phyloP scores from a whole-genome alignment of 1,140 invertebrate species.

The Dysdera silvatica region DNA sequence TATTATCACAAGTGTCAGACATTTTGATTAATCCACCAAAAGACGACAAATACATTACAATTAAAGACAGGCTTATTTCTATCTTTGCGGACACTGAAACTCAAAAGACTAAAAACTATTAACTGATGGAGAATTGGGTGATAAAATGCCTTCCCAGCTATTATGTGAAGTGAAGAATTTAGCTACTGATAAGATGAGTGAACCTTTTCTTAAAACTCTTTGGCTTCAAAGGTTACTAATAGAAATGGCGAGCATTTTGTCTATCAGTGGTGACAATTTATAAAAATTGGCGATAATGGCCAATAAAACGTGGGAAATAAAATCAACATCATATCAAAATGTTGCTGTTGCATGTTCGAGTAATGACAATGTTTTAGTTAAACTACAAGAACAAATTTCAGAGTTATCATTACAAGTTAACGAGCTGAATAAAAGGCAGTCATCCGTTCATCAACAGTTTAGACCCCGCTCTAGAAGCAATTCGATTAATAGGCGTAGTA shows the following conservation, averaged over 20 bases:
- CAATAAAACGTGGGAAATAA: neutral
- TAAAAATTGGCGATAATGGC: constrained; percentile 4
- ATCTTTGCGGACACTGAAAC: neutral
- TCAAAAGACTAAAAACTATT: constrained; percentile 3
- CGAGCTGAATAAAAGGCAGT: too few species aligned
- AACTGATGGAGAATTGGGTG: constrained; percentile 1
- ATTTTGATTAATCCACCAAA: constrained; percentile 1
- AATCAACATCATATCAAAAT: too few species aligned
- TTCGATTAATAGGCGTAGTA: neutral
- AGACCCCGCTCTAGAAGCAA: neutral
- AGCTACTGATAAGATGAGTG: neutral
- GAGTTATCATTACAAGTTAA: too few species aligned
- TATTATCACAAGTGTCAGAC: neutral
- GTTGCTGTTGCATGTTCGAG: too few species aligned
- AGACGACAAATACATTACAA: neutral
- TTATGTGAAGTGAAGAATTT: constrained; percentile 8
- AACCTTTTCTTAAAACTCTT: constrained; percentile 2
- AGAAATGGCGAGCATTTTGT: neutral
- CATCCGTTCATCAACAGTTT: neutral
- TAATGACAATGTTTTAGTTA: too few species aligned
- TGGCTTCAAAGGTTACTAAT: neutral
- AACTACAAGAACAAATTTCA: too few species aligned
- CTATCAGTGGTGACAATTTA: neutral
- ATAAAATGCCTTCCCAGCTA: constrained; percentile 7
- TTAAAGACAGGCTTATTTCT: neutral